Evolutionary conservation across 2,113 vertebrate species (phyloP), one percentile per base, ranked within the genome.

Genomic region (Grammomys dolichurus): DNA sequence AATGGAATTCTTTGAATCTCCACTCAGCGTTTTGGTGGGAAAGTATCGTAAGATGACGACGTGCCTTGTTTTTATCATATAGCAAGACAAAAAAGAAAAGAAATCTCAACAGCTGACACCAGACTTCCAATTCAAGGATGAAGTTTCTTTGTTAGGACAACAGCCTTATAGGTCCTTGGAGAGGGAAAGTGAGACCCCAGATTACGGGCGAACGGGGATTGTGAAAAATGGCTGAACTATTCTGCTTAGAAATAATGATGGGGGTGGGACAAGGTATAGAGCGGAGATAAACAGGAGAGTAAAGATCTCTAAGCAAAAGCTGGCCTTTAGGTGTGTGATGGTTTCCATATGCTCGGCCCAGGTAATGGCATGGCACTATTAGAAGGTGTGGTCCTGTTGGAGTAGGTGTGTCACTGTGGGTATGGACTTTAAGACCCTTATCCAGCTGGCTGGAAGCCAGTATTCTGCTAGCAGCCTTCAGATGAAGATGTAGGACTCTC

Each of bases 31-130:
- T 87, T 63, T 54, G 3, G 9, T 69, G 51, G 8, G 5, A 63
- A 87, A 76, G 31, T 48, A 54, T 94, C 78, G 93, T 82, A 77
- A 90, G 78, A 95, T 65, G n/a, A 33, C 56, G 40, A 5, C 72
- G 51, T 86, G n/a, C 82, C 95, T 95, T 91, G 86, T 84, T 93
- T 94, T 56, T 96, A 82, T 63, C 63, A 24, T 20, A 33, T 89
- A 56, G 7, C 26, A 54, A 5, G 60, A 17, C 31, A 76, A 31
- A 51, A 56, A 87, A 2, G 12, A 43, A 43, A 60, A 69, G n/a
- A 56, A 72, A 19, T 65, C 56, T 85, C 36, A 86, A 86, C 88
- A 90, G 28, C 81, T 86, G 81, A 81, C 10, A 20, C 24, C 81
- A 95, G 80, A 78, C 72, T 92, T n/a, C 22, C 46, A 80, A 43